Evolutionary conservation across 2,113 vertebrate genomes (phyloP).

Genomic region (Todiramphus chloris): DNA sequence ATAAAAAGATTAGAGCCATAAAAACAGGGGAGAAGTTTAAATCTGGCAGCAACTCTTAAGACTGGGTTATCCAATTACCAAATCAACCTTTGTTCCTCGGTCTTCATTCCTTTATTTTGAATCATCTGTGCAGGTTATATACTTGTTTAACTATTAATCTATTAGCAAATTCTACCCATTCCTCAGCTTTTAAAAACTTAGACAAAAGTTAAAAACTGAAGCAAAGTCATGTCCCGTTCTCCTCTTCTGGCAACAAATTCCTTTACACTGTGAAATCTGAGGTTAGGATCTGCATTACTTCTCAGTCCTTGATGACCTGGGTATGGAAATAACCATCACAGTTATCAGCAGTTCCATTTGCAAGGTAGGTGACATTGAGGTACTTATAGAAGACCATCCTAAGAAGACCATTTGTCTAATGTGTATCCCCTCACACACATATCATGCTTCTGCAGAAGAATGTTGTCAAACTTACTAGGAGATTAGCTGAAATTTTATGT

Average conservation of each 20-base stretch:
- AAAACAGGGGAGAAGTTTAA: neutral
- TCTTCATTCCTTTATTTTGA: neutral
- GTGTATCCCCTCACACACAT: neutral
- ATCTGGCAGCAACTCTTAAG: neutral
- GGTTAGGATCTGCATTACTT: neutral
- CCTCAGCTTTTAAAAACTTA: neutral
- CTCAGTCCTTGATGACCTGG: neutral
- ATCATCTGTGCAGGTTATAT: neutral
- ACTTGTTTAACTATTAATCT: neutral
- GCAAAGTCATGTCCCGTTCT: neutral
- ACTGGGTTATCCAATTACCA: neutral
- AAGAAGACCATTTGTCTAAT: neutral
- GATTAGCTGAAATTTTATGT: neutral
- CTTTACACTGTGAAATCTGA: neutral
- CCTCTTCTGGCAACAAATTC: neutral
- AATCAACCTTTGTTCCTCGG: neutral
- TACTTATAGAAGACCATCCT: neutral
- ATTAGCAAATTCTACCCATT: neutral
- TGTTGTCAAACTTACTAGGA: neutral
- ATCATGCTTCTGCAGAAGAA: neutral
- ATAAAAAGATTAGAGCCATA: neutral
- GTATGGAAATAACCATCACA: neutral
- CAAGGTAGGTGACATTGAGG: neutral
- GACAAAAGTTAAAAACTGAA: neutral
- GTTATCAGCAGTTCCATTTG: neutral